Evolutionary conservation across 2,888 invertebrate genomes (phyloP).

Genomic region (Synanthedon formicaeformis): DNA sequence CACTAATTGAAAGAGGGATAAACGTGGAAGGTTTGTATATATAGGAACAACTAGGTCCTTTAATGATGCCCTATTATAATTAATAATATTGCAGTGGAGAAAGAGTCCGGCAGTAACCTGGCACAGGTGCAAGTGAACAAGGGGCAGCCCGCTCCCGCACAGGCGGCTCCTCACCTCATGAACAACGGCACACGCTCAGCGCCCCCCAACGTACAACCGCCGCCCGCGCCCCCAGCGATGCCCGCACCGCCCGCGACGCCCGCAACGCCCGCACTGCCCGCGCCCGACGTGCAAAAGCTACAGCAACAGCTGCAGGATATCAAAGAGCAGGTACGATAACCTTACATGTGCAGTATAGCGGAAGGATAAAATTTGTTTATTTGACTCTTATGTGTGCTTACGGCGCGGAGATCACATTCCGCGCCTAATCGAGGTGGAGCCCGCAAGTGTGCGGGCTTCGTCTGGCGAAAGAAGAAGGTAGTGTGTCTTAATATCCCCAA

Average conservation of each 20-base stretch:
- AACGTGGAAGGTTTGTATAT: too few species aligned
- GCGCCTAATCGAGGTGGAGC: too few species aligned
- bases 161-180: slow-evolving; percentile 58
- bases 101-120: slow-evolving; percentile 50
- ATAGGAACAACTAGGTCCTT: too few species aligned
- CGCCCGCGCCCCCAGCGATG: slow-evolving; percentile 65
- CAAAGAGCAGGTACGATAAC: slow-evolving; percentile 87
- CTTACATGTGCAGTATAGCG: background rate
- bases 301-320: slow-evolving; percentile 91
- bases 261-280: slow-evolving; percentile 25
- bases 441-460: too few species aligned
- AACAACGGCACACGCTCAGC: slow-evolving; percentile 51
- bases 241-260: slow-evolving; percentile 34
- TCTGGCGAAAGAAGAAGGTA: too few species aligned
- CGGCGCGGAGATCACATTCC: too few species aligned
- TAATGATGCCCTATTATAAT: background rate
- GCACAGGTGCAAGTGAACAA: slow-evolving; percentile 61
- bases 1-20: too few species aligned
- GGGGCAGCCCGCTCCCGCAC: slow-evolving; percentile 54
- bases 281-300: slow-evolving; percentile 80
- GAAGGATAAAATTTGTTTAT: too few species aligned
- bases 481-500: too few species aligned
- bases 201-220: slow-evolving; percentile 11
- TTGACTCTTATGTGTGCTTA: too few species aligned
- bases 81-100: slow-evolving; percentile 27